Evolutionary conservation across 2,797 vertebrate genomes (phyloP).

Genomic region (Pterois miles): DNA sequence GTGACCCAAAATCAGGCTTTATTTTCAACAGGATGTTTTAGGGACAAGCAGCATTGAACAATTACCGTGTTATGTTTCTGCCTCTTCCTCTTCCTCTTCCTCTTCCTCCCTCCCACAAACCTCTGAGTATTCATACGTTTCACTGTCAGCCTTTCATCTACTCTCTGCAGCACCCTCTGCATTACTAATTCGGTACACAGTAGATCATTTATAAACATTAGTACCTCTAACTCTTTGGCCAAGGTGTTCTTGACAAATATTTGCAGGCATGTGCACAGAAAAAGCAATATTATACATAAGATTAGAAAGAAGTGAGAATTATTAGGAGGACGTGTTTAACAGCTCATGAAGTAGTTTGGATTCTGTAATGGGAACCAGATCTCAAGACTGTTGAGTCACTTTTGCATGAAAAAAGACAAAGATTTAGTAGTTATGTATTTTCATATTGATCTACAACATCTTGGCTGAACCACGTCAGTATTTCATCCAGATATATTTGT

Average conservation of each 20-base stretch:
- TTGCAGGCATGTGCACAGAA: slow-evolving; percentile 8
- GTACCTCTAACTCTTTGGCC: slow-evolving; percentile 6
- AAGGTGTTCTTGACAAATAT: slow-evolving; percentile 18
- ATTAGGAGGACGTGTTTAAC: background rate
- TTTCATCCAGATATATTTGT: background rate
- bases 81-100: too few relatives aligned
- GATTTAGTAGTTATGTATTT: background rate
- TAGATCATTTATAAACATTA: slow-evolving; percentile 53
- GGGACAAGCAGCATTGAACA: background rate
- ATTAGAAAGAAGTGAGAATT: background rate
- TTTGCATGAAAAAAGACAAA: background rate
- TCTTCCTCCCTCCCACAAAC: slow-evolving; percentile 5
- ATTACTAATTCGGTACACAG: slow-evolving; percentile 51
- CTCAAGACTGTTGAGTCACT: background rate
- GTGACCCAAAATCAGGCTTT: background rate
- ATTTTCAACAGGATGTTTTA: background rate
- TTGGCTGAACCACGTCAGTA: background rate
- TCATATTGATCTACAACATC: background rate
- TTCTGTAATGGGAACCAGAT: background rate
- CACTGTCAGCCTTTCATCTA: slow-evolving; percentile 23
- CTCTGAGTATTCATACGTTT: slow-evolving; percentile 22
- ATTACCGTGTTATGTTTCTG: background rate
- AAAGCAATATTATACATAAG: background rate
- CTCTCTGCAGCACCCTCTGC: slow-evolving; percentile 28
- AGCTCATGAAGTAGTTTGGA: background rate